phyloP scores from a whole-genome alignment of 2,113 vertebrate species.

The Maccullochella peelii region DNA sequence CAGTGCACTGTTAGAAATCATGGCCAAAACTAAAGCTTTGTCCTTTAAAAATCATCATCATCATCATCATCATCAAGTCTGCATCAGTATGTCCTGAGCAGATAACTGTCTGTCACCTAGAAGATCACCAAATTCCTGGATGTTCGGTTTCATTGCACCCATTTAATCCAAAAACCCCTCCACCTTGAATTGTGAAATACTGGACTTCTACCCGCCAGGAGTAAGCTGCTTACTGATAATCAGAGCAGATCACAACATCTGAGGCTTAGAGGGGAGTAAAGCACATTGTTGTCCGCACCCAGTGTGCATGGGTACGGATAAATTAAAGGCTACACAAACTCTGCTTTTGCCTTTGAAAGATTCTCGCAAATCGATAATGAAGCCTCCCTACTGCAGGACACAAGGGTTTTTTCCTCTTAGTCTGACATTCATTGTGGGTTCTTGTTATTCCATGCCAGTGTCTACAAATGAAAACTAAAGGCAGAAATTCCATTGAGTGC shows the following conservation, averaged over 20 bases:
- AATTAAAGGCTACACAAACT: constrained; percentile 2
- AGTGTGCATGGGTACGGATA: constrained; percentile 35
- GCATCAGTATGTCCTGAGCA: neutral
- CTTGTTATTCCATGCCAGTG: neutral
- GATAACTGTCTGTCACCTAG: constrained; percentile 16
- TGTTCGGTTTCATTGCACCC: constrained; percentile 46
- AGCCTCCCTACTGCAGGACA: neutral
- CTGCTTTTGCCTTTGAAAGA: neutral
- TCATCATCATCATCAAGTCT: too few relatives aligned
- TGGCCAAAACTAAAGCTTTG: neutral
- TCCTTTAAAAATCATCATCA: too few relatives aligned
- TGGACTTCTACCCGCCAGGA: constrained; percentile 28
- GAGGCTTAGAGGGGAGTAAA: constrained; percentile 64
- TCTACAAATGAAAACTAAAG: neutral
- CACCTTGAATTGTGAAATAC: constrained; percentile 51
- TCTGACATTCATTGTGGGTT: neutral
- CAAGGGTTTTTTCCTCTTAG: neutral
- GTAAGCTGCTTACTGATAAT: constrained; percentile 81
- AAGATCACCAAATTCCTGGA: constrained; percentile 50
- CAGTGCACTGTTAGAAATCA: neutral
- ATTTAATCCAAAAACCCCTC: constrained; percentile 46
- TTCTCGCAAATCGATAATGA: too few relatives aligned
- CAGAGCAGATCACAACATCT: constrained; percentile 73
- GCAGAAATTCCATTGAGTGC: neutral
- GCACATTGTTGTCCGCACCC: constrained; percentile 64